phyloP scores from a whole-genome alignment of 1,140 invertebrate genomes.

The Oryctes rhinoceros region DNA sequence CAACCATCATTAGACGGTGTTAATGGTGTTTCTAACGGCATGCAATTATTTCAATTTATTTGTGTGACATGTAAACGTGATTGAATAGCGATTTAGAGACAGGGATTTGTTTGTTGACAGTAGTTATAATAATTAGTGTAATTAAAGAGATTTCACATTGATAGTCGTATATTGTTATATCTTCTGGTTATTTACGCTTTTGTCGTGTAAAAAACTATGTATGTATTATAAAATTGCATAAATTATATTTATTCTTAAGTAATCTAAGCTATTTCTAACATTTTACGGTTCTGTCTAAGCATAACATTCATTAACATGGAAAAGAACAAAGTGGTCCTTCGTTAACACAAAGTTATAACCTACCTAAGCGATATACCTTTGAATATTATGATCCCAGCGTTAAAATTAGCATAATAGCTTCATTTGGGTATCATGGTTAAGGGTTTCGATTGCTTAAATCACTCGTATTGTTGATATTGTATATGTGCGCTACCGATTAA shows the following conservation, averaged over 20 bases:
- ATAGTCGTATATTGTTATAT: neutral
- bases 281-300: neutral
- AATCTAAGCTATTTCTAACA: no score
- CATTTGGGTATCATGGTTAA: neutral
- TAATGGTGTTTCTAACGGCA: neutral
- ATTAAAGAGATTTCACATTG: neutral
- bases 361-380: neutral
- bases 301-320: neutral
- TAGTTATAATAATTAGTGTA: neutral
- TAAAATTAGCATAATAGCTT: slow-evolving; percentile 14
- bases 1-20: no score
- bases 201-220: neutral
- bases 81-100: no score
- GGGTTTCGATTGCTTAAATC: neutral
- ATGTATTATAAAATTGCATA: no score
- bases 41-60: neutral
- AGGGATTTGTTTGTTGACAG: neutral
- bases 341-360: slow-evolving; percentile 17
- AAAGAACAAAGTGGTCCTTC: neutral
- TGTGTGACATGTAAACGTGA: neutral
- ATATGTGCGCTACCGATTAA: slow-evolving; percentile 16
- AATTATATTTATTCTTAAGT: no score
- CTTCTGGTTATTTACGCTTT: neutral
- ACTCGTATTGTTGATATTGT: slow-evolving; percentile 1
- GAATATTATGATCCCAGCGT: neutral